Percentiles rank a stretch among this genome's conserved stretches.
Evolutionary conservation across 2,113 vertebrate species (phyloP).

Genomic region (Lamprotornis superbus): DNA sequence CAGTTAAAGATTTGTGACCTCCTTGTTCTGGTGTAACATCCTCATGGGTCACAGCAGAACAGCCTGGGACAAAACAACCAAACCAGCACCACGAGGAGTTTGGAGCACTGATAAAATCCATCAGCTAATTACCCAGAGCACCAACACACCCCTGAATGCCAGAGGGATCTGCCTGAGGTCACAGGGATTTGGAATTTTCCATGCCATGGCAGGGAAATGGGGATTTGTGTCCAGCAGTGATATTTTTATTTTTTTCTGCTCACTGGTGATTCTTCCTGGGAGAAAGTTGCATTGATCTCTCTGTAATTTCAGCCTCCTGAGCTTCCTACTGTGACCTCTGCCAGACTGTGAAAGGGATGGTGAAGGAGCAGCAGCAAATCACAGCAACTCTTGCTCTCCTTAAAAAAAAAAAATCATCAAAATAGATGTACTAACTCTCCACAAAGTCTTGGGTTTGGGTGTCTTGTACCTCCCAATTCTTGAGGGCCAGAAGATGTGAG

Average conservation of each 20-base stretch:
- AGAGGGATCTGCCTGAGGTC: neutral
- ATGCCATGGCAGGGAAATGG: neutral
- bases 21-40: fast-evolving
- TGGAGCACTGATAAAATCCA: neutral
- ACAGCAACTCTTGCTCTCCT: neutral
- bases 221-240: neutral
- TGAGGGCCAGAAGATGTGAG: neutral
- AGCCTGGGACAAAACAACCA: neutral
- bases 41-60: neutral
- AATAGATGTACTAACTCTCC: neutral
- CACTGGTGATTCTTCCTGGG: neutral
- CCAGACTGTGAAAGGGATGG: neutral
- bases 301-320: neutral
- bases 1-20: neutral
- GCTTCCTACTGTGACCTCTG: neutral
- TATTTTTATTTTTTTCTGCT: neutral
- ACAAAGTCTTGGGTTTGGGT: neutral
- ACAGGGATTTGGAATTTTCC: neutral
- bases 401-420: neutral
- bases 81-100: fast-evolving
- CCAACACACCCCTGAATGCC: neutral
- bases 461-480: neutral
- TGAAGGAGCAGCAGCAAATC: neutral
- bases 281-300: neutral
- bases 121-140: neutral